These are phyloP conservation scores for Cabera pusaria DNA, from an alignment of 2,888 invertebrate species.

Conservation along the genomic window DNA sequence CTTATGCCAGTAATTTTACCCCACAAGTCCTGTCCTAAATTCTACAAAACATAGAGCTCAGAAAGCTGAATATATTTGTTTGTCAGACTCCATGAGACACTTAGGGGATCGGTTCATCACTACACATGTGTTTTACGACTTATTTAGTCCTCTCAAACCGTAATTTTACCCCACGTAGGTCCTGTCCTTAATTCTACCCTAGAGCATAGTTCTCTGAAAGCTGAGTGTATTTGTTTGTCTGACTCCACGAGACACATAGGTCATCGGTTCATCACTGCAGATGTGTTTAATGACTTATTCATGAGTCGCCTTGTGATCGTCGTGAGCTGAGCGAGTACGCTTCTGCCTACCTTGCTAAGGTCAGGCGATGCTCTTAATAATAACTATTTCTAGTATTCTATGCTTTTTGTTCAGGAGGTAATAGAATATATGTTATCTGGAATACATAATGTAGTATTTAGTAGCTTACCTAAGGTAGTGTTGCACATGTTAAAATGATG, in stretches of 20 bases:
- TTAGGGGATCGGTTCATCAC: no score
- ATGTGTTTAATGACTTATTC: slow-evolving; percentile 69
- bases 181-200: background rate
- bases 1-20: no score
- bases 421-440: background rate
- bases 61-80: no score
- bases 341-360: slow-evolving; percentile 32
- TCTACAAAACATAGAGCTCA: no score
- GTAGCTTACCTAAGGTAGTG: no score
- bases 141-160: no score
- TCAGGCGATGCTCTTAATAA: slow-evolving; percentile 15
- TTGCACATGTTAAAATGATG: no score
- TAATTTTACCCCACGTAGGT: background rate
- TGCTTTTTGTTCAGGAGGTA: background rate
- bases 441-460: no score
- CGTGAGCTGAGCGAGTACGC: slow-evolving; percentile 43
- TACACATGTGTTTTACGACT: no score
- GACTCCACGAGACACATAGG: slow-evolving; percentile 56
- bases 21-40: no score
- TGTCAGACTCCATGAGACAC: no score
- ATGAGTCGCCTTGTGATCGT: slow-evolving; percentile 44
- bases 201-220: slow-evolving; percentile 23
- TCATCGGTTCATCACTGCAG: slow-evolving; percentile 54
- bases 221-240: slow-evolving; percentile 37
- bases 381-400: background rate